Base-by-base conservation (phyloP, 2,113 vertebrate species). In the Aplodontia rufa region DNA sequence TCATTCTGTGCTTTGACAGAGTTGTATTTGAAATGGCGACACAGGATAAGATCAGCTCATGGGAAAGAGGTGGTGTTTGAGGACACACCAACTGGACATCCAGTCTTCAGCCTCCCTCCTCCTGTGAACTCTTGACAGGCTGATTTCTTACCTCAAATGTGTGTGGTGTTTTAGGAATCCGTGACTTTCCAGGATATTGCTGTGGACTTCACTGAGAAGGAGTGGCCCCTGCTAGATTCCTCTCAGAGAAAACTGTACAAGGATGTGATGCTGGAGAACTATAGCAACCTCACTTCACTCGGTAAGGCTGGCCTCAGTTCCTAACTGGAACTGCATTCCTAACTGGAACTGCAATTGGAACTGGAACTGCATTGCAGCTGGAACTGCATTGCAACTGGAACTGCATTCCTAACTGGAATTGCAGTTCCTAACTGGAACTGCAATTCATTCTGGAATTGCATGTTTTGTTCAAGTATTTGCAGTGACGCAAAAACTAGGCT, bases 251-350 rank as follows among this genome's bases (percentile, higher is more conserved):
- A 96, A 55, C 84, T 98, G 8, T 97, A 98, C 71, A 97, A 95
- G 58, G 97, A 98, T 53, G 97, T 98, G 74, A 98, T 98, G 97
- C 30, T 98, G 72, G 97, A 98, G 92, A 98, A 97, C 92, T 98
- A 98, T 2, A 97, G 87, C 66, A 97, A 96, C 90, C 96, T 98
- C 10, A 87, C 95, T 24, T 97, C 96, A 1, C 60, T 96, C 17
- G 97, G 97, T 97, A 85, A 92, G 92, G 47, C 87, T 53, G 7
- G 66, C 17, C 5, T n/a, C 53, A n/a, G 16, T 86, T 60, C 35
- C 66, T 42, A 11, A 4, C 11, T 58, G 58, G n/a, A n/a, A n/a
- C n/a, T n/a, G n/a, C n/a, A n/a, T n/a, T n/a, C n/a, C n/a, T n/a
- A n/a, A n/a, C n/a, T n/a, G n/a, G n/a, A n/a, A n/a, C n/a, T n/a